Percentiles rank a stretch among this genome's conserved stretches.
These are phyloP conservation scores for Halichoerus grypus DNA, from an alignment of 2,113 vertebrate genomes.

Conservation along the genomic window DNA sequence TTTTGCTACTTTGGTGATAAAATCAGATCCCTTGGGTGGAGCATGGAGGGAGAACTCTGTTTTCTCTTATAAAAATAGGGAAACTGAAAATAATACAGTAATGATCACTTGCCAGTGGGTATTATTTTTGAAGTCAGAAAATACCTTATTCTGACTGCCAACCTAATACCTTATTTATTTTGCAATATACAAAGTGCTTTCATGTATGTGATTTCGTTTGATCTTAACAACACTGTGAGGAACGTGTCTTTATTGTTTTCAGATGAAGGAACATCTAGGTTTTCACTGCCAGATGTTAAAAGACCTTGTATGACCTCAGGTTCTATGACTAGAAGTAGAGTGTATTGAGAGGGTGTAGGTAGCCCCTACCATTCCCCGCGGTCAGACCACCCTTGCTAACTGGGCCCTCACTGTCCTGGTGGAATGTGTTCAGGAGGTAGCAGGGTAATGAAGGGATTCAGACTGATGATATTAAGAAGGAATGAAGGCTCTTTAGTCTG, in stretches of 20 bases:
- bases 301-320: neutral
- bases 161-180: neutral
- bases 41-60: neutral
- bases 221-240: neutral
- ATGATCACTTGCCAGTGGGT: neutral
- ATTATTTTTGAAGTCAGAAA: conserved; percentile 43
- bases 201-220: neutral
- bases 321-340: neutral
- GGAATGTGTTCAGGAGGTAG: neutral
- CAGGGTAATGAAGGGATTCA: neutral
- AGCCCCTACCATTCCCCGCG: neutral
- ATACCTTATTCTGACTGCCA: neutral
- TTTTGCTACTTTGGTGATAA: conserved; percentile 39
- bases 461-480: neutral
- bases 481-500: neutral
- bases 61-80: neutral
- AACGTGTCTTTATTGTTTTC: neutral
- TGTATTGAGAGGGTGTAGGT: neutral
- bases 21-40: neutral
- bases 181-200: neutral
- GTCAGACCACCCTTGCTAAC: neutral
- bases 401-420: neutral
- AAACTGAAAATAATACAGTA: neutral
- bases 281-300: neutral
- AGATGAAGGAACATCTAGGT: neutral